These are phyloP conservation scores for Amphipyra tragopoginis DNA, from an alignment of 2,888 invertebrate species.

Conservation along the genomic window DNA sequence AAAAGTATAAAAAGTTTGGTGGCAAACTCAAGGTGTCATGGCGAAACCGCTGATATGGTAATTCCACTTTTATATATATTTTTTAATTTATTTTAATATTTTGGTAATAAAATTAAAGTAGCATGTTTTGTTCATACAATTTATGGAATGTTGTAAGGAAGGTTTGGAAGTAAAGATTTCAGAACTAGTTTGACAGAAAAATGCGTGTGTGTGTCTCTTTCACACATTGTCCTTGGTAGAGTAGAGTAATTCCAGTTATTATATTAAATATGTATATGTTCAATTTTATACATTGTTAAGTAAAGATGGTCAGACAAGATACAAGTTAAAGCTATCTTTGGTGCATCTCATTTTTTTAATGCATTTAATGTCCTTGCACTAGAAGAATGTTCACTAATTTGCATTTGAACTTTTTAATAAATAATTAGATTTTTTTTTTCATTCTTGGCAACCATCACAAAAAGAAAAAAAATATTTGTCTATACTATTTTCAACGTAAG, in stretches of 20 bases:
- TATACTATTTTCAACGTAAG: no score
- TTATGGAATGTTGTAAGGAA: neutral
- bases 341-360: no score
- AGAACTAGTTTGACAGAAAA: conserved; percentile 26
- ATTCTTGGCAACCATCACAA: no score
- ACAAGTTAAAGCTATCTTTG: no score
- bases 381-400: no score
- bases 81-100: conserved; percentile 5
- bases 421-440: no score
- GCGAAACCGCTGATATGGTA: conserved; percentile 77
- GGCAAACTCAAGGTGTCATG: conserved; percentile 76
- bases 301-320: neutral
- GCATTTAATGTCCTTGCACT: no score
- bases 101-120: neutral
- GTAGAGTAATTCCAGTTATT: conserved; percentile 18
- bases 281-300: neutral
- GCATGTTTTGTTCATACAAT: conserved; percentile 15
- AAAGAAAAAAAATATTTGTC: no score
- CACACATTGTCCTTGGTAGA: conserved; percentile 34
- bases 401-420: no score
- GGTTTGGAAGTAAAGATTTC: neutral
- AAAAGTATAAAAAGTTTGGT: conserved; percentile 79
- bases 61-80: conserved; percentile 55
- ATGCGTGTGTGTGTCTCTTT: conserved; percentile 35
- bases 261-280: neutral